Conservation (phyloP, 2,888 invertebrate genomes). For the Horisme vitalbata region DNA sequence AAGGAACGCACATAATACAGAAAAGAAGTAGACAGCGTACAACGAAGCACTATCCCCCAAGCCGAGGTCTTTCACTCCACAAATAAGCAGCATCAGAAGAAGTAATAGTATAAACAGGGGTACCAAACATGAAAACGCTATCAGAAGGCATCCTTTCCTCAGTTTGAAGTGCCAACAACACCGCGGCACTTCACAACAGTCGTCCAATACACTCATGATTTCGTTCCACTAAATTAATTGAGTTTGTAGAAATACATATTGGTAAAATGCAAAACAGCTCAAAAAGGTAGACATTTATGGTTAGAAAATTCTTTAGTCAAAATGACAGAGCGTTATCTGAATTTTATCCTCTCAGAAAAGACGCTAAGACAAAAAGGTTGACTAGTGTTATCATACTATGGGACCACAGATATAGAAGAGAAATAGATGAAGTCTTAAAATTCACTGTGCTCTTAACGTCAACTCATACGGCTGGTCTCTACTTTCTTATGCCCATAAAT, state of each 20-base stretch:
- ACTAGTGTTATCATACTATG: too few relatives aligned
- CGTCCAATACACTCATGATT: slow-evolving; percentile 22
- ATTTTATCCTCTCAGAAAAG: too few relatives aligned
- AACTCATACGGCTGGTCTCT: too few relatives aligned
- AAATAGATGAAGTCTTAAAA: too few relatives aligned
- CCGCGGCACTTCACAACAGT: slow-evolving; percentile 20
- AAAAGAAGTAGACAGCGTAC: slow-evolving; percentile 3
- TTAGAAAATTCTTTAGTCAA: background rate
- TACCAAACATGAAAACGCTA: slow-evolving; percentile 19
- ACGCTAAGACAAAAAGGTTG: too few relatives aligned
- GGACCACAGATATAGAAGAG: too few relatives aligned
- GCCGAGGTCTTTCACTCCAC: slow-evolving; percentile 1
- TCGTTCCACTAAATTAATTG: background rate
- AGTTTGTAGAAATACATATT: slow-evolving; percentile 3
- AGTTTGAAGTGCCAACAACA: slow-evolving; percentile 25
- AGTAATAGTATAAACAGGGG: slow-evolving; percentile 1
- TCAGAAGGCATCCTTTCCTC: slow-evolving; percentile 17
- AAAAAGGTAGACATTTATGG: background rate
- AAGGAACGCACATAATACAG: background rate
- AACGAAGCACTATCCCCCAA: background rate
- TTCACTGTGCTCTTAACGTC: too few relatives aligned
- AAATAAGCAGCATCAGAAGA: background rate
- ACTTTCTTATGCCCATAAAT: too few relatives aligned
- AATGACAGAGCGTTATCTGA: slow-evolving; percentile 1
- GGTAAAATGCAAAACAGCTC: slow-evolving; percentile 5